These are phyloP conservation scores for Macaca fascicularis DNA, from an alignment of 2,113 vertebrate genomes.

Conservation along the genomic window T2T-MFA8v1.1 NC_088380.1:103614001-103614500, in stretches of 20 bases:
- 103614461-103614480: neutral
- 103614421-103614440: neutral
- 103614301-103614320: neutral
- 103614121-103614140: too few relatives aligned
- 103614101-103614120: too few relatives aligned
- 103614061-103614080: neutral
- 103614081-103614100: neutral
- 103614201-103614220: too few relatives aligned
- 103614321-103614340: neutral
- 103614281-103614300: accelerated
- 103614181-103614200: too few relatives aligned
- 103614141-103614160: too few relatives aligned
- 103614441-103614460: neutral
- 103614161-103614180: too few relatives aligned
- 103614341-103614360: neutral
- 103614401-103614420: neutral
- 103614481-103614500: neutral
- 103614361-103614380: neutral
- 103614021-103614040: too few relatives aligned
- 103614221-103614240: too few relatives aligned
- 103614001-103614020: too few relatives aligned
- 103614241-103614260: neutral
- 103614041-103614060: neutral
- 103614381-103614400: accelerated
- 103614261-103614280: neutral